Evolutionary conservation across 2,797 vertebrate species (phyloP).

Genomic region (Artibeus jamaicensis): DNA sequence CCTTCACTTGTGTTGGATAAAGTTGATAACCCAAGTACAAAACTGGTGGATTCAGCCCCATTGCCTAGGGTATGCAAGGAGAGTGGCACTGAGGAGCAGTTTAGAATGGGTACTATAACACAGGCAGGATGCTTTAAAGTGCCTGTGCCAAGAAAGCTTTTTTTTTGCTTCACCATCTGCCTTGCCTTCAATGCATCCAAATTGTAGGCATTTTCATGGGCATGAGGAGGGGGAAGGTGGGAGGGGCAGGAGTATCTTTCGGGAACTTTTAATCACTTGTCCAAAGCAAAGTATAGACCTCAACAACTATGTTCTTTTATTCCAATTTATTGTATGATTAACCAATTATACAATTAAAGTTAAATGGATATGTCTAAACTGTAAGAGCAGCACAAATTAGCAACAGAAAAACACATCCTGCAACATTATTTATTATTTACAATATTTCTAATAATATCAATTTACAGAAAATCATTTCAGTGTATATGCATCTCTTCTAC

Average conservation of each 20-base stretch:
- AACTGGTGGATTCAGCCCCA: neutral
- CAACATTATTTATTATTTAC: constrained; percentile 12
- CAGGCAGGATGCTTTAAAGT: neutral
- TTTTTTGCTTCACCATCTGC: neutral
- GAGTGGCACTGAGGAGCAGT: neutral
- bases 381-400: constrained; percentile 40
- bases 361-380: constrained; percentile 40
- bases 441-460: constrained; percentile 46
- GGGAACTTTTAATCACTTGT: constrained; percentile 44
- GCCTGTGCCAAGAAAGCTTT: neutral
- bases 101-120: neutral
- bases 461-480: constrained; percentile 27
- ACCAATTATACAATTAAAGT: constrained; percentile 50
- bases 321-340: constrained; percentile 48
- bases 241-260: neutral
- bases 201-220: neutral
- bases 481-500: neutral
- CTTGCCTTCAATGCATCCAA: neutral
- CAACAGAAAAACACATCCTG: constrained; percentile 27
- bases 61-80: neutral
- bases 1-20: neutral
- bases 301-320: constrained; percentile 39
- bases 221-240: neutral
- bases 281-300: constrained; percentile 40
- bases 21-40: neutral